Conservation (phyloP, 2,113 vertebrate genomes). For the Emydocephalus ijimae region DNA sequence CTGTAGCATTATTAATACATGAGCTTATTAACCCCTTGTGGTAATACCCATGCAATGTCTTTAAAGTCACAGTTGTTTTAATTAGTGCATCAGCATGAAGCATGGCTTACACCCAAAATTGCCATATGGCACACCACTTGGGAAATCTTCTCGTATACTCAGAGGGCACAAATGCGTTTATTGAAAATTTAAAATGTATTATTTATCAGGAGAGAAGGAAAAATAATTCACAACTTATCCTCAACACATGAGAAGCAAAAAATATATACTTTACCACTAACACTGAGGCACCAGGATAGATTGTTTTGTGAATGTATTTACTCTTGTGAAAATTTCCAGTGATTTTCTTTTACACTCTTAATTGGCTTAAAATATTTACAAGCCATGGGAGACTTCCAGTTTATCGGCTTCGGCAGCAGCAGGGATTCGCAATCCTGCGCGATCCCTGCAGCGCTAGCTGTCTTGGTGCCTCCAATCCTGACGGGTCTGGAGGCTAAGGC, state of each 20-base stretch:
- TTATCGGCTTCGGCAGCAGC: too few species aligned
- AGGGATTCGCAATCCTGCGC: too few species aligned
- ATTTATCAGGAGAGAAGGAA: conserved; percentile 9
- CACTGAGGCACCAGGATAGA: not conserved
- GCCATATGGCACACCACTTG: not conserved
- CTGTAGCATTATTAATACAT: conserved; percentile 16
- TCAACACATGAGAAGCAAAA: not conserved
- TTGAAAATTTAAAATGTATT: conserved; percentile 33
- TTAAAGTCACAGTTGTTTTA: conserved; percentile 37
- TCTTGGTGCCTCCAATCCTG: too few species aligned
- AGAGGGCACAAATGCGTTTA: conserved; percentile 18
- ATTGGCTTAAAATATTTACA: not conserved
- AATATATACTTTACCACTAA: not conserved
- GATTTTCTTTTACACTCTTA: not conserved
- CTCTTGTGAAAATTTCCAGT: not conserved
- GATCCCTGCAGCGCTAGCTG: too few species aligned
- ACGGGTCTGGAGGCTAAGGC: too few species aligned
- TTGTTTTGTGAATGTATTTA: not conserved
- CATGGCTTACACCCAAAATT: conserved; percentile 2
- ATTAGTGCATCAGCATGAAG: conserved; percentile 21
- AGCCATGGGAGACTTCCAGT: too few species aligned
- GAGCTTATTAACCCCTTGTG: conserved; percentile 29
- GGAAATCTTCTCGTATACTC: not conserved
- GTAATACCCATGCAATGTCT: not conserved
- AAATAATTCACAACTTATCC: not conserved